phyloP scores from a whole-genome alignment of 2,797 vertebrate genomes.

The Karalla daura region DNA sequence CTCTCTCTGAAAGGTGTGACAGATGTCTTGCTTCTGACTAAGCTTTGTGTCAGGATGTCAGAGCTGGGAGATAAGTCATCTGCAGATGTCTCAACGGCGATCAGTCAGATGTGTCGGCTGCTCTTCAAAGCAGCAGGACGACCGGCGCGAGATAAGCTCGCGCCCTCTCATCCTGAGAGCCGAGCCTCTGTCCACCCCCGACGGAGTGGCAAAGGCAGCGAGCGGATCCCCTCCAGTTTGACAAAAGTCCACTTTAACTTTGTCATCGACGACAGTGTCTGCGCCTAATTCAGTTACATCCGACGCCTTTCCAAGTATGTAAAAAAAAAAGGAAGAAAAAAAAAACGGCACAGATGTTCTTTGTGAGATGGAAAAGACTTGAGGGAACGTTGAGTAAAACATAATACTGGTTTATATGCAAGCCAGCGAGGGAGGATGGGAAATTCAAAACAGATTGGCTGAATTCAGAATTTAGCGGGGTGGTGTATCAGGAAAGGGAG shows the following conservation, averaged over 20 bases:
- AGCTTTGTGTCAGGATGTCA: conserved; percentile 1
- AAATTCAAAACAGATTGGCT: conserved; percentile 73
- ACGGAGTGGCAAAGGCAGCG: conserved; percentile 1
- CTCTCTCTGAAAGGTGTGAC: conserved; percentile 6
- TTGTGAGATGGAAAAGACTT: conserved; percentile 31
- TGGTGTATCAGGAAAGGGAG: not conserved
- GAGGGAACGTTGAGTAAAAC: conserved; percentile 29
- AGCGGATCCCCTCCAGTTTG: not conserved
- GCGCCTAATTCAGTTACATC: conserved; percentile 32
- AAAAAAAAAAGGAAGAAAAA: too few species aligned
- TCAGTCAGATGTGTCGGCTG: conserved; percentile 5
- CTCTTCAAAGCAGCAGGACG: not conserved
- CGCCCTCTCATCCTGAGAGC: conserved; percentile 9
- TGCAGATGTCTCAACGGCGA: not conserved
- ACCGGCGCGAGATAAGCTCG: not conserved
- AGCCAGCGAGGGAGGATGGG: conserved; percentile 33
- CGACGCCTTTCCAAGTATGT: conserved; percentile 43
- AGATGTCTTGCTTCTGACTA: conserved; percentile 4
- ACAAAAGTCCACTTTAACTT: conserved; percentile 12
- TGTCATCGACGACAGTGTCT: conserved; percentile 23
- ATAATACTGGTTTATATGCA: conserved; percentile 29
- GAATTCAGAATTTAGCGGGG: conserved; percentile 32
- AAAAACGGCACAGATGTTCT: conserved; percentile 39
- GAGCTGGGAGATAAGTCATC: conserved; percentile 12
- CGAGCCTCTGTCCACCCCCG: not conserved